Evolutionary conservation across 2,113 vertebrate species (phyloP), one percentile per base, ranked within the genome.

Genomic region (Amphilophus citrinellus): DNA sequence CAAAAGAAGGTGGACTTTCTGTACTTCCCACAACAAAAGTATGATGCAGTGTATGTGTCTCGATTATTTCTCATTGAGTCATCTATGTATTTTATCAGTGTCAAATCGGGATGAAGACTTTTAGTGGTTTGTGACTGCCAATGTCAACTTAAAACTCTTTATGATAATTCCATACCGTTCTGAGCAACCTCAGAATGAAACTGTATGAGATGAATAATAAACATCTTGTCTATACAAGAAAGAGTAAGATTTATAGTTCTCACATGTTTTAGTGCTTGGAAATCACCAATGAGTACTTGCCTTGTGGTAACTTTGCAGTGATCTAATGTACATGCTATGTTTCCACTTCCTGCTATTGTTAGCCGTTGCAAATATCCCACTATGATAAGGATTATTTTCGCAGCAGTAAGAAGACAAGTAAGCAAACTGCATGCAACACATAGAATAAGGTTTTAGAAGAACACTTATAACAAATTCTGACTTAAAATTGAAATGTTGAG

Each of bases 321-420:
- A 56, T 47, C 35, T 32, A 13, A 32, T n/a, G 2, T 42, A 59
- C 62, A 32, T 76, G 17, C n/a, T 18, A 60, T 37, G 30, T 65
- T 79, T 83, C 61, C 30, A 84, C 56, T 78, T 86, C 80, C 84
- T 89, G 44, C 39, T 32, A 7, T 35, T 59, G 66, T 17, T 76
- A 59, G 39, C 61, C 27, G 24, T 79, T 53, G 3, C 4, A 59
- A 50, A 76, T 66, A 22, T 61, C 15, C 15, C 4, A 37, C 60
- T 2, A 6, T 59, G 32, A 76, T 60, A 63, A 77, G 61, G 24
- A 83, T 47, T 61, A 1, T 63, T 76, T 79, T 59, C 42, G 39
- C 13, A 66, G 47, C 27, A 30, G 62, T 3, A 24, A 18, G 4
- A 30, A 5, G n/a, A n/a, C 1, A 11, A 44, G 42, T 13, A 9